Evolutionary conservation across 2,113 vertebrate genomes (phyloP).

Genomic region (Leptocoma aspasia): DNA sequence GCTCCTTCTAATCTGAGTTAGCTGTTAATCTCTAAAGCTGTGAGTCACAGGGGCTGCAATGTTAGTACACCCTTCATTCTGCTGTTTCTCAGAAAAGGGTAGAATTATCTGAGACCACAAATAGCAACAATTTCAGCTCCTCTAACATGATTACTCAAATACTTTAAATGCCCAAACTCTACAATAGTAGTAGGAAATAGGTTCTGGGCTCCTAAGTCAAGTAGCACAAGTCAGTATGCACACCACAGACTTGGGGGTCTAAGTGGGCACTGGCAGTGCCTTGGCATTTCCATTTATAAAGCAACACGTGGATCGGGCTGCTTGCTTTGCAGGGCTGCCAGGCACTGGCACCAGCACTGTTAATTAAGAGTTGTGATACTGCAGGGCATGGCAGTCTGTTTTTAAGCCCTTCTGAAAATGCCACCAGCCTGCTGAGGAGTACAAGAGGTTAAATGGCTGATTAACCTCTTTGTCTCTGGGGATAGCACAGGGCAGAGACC

Average conservation of each 20-base stretch:
- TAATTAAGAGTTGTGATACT: background rate
- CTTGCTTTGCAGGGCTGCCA: background rate
- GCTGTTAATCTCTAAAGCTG: background rate
- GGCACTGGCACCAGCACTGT: background rate
- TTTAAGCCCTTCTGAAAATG: background rate
- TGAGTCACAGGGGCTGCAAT: background rate
- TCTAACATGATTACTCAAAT: background rate
- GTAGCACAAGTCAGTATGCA: background rate
- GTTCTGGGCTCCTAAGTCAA: background rate
- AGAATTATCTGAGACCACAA: background rate
- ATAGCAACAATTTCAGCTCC: background rate
- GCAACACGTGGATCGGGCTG: background rate
- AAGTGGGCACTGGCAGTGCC: background rate
- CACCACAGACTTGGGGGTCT: rapidly evolving
- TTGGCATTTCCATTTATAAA: background rate
- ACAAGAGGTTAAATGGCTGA: background rate
- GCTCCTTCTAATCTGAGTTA: background rate
- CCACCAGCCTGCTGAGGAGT: background rate
- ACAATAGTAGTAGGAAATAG: background rate
- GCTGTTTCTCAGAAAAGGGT: background rate
- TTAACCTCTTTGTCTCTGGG: background rate
- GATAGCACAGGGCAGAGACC: background rate
- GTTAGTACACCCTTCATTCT: background rate
- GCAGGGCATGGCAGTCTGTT: background rate
- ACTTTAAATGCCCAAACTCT: background rate